A percentile compares a stretch with the other conserved stretches of the same genome.
Conservation (phyloP, 1,140 invertebrate species). For the Megathymus violae region DNA sequence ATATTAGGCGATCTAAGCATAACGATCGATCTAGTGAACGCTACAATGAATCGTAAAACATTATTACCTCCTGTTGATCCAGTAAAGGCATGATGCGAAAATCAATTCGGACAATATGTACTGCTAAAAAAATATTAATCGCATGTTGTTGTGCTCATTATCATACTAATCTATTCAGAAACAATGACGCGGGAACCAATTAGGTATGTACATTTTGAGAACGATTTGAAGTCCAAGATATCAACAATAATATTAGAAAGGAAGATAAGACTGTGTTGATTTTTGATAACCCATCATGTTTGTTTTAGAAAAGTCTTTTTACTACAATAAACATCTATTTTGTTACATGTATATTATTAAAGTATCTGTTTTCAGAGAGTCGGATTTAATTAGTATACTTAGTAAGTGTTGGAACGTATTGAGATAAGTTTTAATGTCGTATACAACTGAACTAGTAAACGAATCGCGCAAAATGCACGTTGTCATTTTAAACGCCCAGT, state of each 20-base stretch:
- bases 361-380: no score
- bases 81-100: constrained; percentile 62
- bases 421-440: no score
- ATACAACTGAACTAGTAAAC: no score
- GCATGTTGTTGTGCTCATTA: constrained; percentile 16
- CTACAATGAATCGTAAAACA: constrained; percentile 76
- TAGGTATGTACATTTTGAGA: constrained; percentile 2
- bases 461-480: no score
- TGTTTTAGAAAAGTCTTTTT: background rate
- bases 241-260: background rate
- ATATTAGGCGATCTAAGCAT: constrained; percentile 40
- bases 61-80: constrained; percentile 67
- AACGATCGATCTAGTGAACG: constrained; percentile 58
- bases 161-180: constrained; percentile 19
- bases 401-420: no score
- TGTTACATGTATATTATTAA: background rate
- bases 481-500: no score
- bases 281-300: background rate
- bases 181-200: constrained; percentile 34
- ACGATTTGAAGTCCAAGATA: background rate
- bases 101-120: constrained; percentile 30
- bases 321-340: no score
- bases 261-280: background rate
- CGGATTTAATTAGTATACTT: no score
- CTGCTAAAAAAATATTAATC: constrained; percentile 28